Conservation (phyloP, 2,797 vertebrate genomes). For the Linurgus olivaceus region DNA sequence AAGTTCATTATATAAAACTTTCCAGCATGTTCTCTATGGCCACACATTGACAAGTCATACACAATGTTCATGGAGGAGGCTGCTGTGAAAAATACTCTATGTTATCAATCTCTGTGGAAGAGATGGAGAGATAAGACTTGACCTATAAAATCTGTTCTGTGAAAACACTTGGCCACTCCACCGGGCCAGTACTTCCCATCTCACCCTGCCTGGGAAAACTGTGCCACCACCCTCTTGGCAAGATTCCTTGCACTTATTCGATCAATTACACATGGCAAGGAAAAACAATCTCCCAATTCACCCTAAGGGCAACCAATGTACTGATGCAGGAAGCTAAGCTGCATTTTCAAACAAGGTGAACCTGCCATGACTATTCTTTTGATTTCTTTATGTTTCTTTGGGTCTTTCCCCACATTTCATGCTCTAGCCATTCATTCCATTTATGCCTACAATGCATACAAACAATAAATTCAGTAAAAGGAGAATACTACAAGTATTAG, state of each 20-base stretch:
- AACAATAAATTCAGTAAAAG: background rate
- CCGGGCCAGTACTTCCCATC: background rate
- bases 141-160: background rate
- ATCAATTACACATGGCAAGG: background rate
- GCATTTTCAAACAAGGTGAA: background rate
- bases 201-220: background rate
- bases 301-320: background rate
- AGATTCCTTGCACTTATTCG: background rate
- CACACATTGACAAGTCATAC: background rate
- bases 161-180: background rate
- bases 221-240: background rate
- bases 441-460: background rate
- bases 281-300: background rate
- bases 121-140: background rate
- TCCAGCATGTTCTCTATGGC: background rate
- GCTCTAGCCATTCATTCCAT: background rate
- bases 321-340: background rate
- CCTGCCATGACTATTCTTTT: background rate
- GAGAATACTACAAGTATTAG: background rate
- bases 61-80: background rate
- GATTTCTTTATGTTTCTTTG: background rate
- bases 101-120: accelerated
- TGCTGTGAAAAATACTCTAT: background rate
- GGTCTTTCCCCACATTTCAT: background rate
- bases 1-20: background rate